Conservation (phyloP, 1,140 invertebrate species). For the Rhopalosiphum maidis region DNA sequence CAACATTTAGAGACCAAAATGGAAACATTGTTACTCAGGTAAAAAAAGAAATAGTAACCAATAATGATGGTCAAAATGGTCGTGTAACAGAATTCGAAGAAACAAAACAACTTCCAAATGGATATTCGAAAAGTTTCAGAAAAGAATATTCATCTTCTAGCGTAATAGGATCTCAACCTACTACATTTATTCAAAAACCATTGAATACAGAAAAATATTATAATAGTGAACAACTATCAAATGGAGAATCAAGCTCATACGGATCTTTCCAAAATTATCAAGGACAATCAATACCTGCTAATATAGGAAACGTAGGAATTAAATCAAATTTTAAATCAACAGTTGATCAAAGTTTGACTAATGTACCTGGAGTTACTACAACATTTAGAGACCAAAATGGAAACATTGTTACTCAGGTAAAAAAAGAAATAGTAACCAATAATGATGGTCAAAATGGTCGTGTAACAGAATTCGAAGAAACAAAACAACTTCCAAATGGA, state of each 20-base stretch:
- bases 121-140: constrained; percentile 45
- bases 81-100: constrained; percentile 13
- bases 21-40: constrained; percentile 37
- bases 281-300: background rate
- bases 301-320: background rate
- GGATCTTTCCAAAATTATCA: background rate
- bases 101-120: constrained; percentile 46
- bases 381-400: constrained; percentile 36
- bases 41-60: constrained; percentile 17
- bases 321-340: constrained; percentile 16
- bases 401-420: constrained; percentile 30
- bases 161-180: constrained; percentile 26
- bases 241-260: background rate
- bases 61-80: constrained; percentile 26
- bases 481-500: constrained; percentile 45
- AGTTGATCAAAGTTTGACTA: background rate
- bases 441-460: constrained; percentile 19
- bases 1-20: constrained; percentile 23
- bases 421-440: constrained; percentile 19
- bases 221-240: background rate
- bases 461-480: constrained; percentile 22
- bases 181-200: constrained; percentile 24
- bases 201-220: background rate
- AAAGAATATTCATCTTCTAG: constrained; percentile 52
- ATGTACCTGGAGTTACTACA: background rate